These are phyloP conservation scores for Thymallus thymallus DNA, from an alignment of 2,113 vertebrate genomes.

Conservation along the genomic window DNA sequence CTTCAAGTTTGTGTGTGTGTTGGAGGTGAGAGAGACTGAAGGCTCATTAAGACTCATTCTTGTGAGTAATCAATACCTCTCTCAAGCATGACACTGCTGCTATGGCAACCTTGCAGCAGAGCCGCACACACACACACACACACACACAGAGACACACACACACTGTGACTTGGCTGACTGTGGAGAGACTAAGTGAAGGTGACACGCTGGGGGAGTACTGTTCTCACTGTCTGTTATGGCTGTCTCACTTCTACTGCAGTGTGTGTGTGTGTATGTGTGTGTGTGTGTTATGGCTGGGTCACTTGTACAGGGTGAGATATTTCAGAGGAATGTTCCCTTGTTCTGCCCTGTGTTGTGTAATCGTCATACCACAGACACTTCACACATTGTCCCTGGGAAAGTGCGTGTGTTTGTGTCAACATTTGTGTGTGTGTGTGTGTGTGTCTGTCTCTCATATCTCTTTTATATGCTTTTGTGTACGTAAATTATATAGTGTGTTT, in stretches of 20 bases:
- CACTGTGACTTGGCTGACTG: too few relatives aligned
- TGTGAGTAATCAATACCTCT: conserved; percentile 71
- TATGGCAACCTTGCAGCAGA: conserved; percentile 57
- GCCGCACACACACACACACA: too few relatives aligned
- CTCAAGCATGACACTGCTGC: conserved; percentile 70
- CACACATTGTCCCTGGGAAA: not conserved
- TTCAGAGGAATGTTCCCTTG: conserved; percentile 31
- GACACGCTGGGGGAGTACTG: conserved; percentile 29
- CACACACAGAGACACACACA: too few relatives aligned
- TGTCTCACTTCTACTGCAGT: conserved; percentile 9
- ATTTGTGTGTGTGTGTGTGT: not conserved
- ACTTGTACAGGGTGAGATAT: conserved; percentile 22
- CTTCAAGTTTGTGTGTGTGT: not conserved
- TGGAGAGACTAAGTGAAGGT: conserved; percentile 28
- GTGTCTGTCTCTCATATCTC: not conserved
- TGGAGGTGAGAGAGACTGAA: conserved; percentile 28
- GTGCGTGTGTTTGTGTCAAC: not conserved
- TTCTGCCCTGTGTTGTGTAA: conserved; percentile 29
- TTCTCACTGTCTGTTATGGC: conserved; percentile 2
- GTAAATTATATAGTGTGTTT: not conserved
- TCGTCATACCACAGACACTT: conserved; percentile 9
- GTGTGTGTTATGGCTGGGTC: too few relatives aligned
- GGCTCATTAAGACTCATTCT: conserved; percentile 42
- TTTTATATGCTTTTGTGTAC: conserved; percentile 7
- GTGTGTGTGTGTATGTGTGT: too few relatives aligned